Evolutionary conservation across 2,888 invertebrate genomes (phyloP), one percentile per base, ranked within the genome.

Genomic region (Halictus quadricinctus): DNA sequence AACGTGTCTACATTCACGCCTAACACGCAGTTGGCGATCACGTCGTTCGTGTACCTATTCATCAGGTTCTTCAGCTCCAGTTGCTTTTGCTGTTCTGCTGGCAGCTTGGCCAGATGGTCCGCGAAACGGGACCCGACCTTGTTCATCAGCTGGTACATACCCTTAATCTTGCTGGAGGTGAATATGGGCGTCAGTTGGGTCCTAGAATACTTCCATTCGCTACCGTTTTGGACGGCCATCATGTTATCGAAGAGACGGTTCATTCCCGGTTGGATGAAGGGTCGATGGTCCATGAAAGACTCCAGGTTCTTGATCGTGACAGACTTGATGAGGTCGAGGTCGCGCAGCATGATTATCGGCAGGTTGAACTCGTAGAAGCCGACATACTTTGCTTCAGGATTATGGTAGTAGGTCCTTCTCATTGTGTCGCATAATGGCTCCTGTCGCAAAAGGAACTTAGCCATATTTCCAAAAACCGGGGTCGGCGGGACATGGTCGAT

Each of bases 1-100:
- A 96, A 83, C 0, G 96, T 96, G 91, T 96, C 95, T 0, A 96
- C 95, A 83, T 95, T 93, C 0, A 96, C 94, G 0, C 96, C 96
- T 85, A 96, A 96, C 0, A 95, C 96, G 3, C 95, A 94, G 0
- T 95, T 95, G 0, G 96, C 96, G 29, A 96, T 96, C 1, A 93
- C 91, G 79, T 94, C 93, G 41, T 88, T 92, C 4, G 93, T 90
- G 73, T 89, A 93, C 54, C 89, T 85, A 0, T 90, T 88, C 46
- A 93, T 91, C 0, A 81, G 80, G 4, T 94, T 92, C 81, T 94
- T 95, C 72, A 93, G 86, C 25, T 95, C 92, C 0, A 93, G 7
- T 3, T 36, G n/a, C 7, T 13, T 15, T 0, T 46, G 80, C 0
- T 87, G 48, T 1, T 88, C 85, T 6, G 84, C 75, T 1, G 89